A percentile compares a stretch with the other conserved stretches of the same genome.
phyloP scores from a whole-genome alignment of 2,113 vertebrate genomes.

The Hylia prasina region DNA sequence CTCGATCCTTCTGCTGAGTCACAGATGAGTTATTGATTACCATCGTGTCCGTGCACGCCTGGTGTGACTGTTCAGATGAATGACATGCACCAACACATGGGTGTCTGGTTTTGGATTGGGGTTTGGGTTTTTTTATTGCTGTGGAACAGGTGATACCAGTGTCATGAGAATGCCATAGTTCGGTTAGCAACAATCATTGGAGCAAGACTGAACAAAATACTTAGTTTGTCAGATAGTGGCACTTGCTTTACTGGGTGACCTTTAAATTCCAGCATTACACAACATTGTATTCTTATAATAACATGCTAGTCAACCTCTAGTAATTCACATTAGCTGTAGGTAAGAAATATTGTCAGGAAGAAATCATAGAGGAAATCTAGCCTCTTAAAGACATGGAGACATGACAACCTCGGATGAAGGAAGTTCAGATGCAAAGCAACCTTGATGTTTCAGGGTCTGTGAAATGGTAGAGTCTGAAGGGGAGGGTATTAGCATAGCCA shows the following conservation, averaged over 20 bases:
- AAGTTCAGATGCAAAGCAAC: neutral
- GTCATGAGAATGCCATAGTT: neutral
- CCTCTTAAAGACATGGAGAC: neutral
- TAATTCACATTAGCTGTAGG: neutral
- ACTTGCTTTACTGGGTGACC: neutral
- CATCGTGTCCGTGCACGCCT: accelerated
- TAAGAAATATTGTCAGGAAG: neutral
- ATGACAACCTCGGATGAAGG: neutral
- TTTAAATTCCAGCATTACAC: neutral
- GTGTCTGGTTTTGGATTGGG: neutral
- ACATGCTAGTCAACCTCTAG: neutral
- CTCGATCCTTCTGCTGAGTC: neutral
- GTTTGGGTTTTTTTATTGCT: neutral
- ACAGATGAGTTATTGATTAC: constrained; percentile 8
- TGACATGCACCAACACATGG: neutral
- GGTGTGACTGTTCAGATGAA: neutral
- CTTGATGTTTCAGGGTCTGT: neutral
- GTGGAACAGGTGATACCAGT: neutral
- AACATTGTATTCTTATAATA: neutral
- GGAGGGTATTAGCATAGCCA: neutral
- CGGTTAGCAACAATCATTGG: neutral
- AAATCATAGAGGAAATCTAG: neutral
- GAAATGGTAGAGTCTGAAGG: neutral
- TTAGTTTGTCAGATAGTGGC: neutral
- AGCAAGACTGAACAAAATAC: neutral